These are phyloP conservation scores for Caenorhabditis sulstoni DNA, from an alignment of 2,888 invertebrate genomes.

Conservation along the genomic window DNA sequence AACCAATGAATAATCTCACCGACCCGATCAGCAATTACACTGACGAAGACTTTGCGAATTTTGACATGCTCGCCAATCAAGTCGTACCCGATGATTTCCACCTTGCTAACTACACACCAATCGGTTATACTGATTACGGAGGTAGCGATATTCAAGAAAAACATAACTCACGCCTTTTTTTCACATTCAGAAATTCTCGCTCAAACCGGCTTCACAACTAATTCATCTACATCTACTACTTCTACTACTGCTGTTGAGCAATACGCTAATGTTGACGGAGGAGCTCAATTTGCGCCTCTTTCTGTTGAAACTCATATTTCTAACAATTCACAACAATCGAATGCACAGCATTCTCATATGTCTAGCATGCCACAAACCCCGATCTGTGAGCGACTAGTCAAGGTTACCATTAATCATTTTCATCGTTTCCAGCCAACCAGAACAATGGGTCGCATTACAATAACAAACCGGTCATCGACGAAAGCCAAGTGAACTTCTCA, in stretches of 20 bases:
- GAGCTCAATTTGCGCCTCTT: not conserved
- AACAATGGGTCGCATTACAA: constrained; percentile 25
- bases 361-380: constrained; percentile 32
- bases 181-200: too few relatives aligned
- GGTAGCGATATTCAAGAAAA: too few relatives aligned
- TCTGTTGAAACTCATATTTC: constrained; percentile 33
- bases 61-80: too few relatives aligned
- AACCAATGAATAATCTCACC: not conserved
- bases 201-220: too few relatives aligned
- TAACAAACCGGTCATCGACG: constrained; percentile 10
- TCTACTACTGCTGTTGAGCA: not conserved
- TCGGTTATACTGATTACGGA: too few relatives aligned
- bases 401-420: not conserved
- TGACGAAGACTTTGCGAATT: too few relatives aligned
- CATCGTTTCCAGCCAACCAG: constrained; percentile 23
- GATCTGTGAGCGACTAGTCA: constrained; percentile 29
- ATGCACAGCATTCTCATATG: constrained; percentile 8
- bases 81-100: too few relatives aligned
- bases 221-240: not conserved
- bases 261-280: not conserved
- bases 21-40: too few relatives aligned
- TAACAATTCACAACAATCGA: constrained; percentile 19
- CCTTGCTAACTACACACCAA: too few relatives aligned
- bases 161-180: too few relatives aligned
- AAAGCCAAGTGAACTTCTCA: constrained; percentile 14